Percentiles rank a stretch among this genome's conserved stretches.
Conservation (phyloP, 2,888 invertebrate genomes). For the Nephrotoma guestfalica region DNA sequence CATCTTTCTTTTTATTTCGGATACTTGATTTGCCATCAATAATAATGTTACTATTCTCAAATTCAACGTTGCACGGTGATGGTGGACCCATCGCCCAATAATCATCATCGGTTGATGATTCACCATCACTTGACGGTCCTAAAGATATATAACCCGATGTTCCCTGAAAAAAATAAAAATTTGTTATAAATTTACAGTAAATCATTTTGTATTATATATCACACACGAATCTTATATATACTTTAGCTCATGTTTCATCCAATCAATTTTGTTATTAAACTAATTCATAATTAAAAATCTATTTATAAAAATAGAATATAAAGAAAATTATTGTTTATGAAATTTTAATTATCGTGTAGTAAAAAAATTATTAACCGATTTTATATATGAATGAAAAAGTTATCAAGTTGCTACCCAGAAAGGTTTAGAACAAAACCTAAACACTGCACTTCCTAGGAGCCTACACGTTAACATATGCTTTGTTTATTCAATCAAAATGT, state of each 20-base stretch:
- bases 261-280: background rate
- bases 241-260: background rate
- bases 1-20: conserved; percentile 36
- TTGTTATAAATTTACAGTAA: background rate
- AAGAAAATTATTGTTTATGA: background rate
- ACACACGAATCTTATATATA: background rate
- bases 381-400: background rate
- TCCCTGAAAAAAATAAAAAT: conserved; percentile 33
- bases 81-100: conserved; percentile 48
- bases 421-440: background rate
- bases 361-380: background rate
- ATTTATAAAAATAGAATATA: background rate
- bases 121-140: conserved; percentile 35
- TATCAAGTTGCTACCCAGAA: background rate
- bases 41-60: conserved; percentile 77
- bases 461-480: background rate
- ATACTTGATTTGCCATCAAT: conserved; percentile 82
- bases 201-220: background rate
- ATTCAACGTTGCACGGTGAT: conserved; percentile 68
- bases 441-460: background rate
- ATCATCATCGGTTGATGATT: conserved; percentile 45
- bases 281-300: background rate
- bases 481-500: background rate
- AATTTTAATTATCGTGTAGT: background rate
- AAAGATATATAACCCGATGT: conserved; percentile 46